These are phyloP conservation scores for Tipula lateralis DNA, from an alignment of 2,888 invertebrate genomes.

Conservation along the genomic window DNA sequence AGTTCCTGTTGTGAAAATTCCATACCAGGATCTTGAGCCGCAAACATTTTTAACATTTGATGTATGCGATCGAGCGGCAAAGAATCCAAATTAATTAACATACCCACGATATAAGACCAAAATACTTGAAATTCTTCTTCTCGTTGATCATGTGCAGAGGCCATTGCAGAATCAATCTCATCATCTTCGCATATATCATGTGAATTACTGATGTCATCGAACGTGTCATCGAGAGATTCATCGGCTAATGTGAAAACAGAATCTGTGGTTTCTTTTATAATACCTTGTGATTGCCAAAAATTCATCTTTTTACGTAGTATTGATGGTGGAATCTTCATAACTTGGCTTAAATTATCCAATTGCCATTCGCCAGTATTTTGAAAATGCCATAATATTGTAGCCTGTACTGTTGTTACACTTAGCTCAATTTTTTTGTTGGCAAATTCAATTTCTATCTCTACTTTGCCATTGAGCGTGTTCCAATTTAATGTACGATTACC, in stretches of 20 bases:
- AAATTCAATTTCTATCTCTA: slow-evolving; percentile 84
- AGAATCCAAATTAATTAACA: slow-evolving; percentile 91
- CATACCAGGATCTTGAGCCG: slow-evolving; percentile 83
- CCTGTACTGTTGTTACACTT: slow-evolving; percentile 87
- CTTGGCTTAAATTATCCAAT: slow-evolving; percentile 76
- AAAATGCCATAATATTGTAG: slow-evolving; percentile 90
- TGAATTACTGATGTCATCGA: slow-evolving; percentile 52
- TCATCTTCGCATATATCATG: slow-evolving; percentile 77
- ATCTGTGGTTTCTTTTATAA: slow-evolving; percentile 69
- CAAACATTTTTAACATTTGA: slow-evolving; percentile 95
- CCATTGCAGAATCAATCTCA: slow-evolving; percentile 90
- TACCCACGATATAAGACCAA: slow-evolving; percentile 96
- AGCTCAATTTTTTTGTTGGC: slow-evolving; percentile 73
- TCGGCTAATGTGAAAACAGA: slow-evolving; percentile 73
- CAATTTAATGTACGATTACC: slow-evolving; percentile 89
- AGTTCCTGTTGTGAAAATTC: slow-evolving; percentile 87
- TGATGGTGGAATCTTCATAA: slow-evolving; percentile 83
- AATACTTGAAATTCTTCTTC: slow-evolving; percentile 80
- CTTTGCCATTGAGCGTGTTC: slow-evolving; percentile 90
- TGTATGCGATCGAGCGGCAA: slow-evolving; percentile 88
- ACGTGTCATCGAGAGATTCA: slow-evolving; percentile 54
- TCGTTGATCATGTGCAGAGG: slow-evolving; percentile 87
- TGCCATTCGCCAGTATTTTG: slow-evolving; percentile 85
- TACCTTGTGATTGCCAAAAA: slow-evolving; percentile 92
- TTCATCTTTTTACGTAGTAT: slow-evolving; percentile 79